phyloP scores from a whole-genome alignment of 2,888 invertebrate genomes.

The Standfussiana lucernea region DNA sequence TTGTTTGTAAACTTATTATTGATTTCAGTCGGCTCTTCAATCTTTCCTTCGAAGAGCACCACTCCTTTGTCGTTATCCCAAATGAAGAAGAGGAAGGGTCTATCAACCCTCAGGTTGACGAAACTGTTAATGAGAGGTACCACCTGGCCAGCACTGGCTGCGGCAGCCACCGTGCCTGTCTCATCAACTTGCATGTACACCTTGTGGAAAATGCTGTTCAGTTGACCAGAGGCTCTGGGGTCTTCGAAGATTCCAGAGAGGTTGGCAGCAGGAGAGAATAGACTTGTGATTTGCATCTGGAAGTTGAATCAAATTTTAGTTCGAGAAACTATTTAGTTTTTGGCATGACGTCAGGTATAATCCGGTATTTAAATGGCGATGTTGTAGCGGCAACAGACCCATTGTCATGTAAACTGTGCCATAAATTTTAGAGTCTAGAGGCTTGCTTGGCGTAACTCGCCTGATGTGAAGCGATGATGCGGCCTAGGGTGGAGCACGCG shows the following conservation, averaged over 20 bases:
- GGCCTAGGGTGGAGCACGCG: too few species aligned
- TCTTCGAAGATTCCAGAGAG: conserved; percentile 89
- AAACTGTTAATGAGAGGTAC: conserved; percentile 91
- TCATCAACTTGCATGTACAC: conserved; percentile 92
- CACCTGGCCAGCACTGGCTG: conserved; percentile 90
- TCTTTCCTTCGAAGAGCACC: conserved; percentile 92
- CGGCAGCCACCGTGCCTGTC: conserved; percentile 92
- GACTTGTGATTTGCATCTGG: conserved; percentile 90
- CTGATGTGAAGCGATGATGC: too few species aligned
- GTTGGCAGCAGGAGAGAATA: conserved; percentile 91
- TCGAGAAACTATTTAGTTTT: not conserved
- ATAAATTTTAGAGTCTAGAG: not conserved
- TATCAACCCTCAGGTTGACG: conserved; percentile 89
- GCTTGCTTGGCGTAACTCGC: too few species aligned
- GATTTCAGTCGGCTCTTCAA: conserved; percentile 85
- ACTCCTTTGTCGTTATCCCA: conserved; percentile 89
- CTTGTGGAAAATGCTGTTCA: conserved; percentile 91
- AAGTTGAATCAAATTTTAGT: conserved; percentile 3
- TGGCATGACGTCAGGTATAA: too few species aligned
- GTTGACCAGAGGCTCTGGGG: conserved; percentile 74
- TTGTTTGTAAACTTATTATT: conserved; percentile 23
- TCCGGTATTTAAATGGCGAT: too few species aligned
- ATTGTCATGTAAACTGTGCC: not conserved
- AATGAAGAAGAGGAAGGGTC: conserved; percentile 93
- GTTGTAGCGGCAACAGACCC: too few species aligned